Evolutionary conservation across 2,888 invertebrate genomes (phyloP), one percentile per base, ranked within the genome.

Genomic region (Ptycholaimellus sp.): DNA sequence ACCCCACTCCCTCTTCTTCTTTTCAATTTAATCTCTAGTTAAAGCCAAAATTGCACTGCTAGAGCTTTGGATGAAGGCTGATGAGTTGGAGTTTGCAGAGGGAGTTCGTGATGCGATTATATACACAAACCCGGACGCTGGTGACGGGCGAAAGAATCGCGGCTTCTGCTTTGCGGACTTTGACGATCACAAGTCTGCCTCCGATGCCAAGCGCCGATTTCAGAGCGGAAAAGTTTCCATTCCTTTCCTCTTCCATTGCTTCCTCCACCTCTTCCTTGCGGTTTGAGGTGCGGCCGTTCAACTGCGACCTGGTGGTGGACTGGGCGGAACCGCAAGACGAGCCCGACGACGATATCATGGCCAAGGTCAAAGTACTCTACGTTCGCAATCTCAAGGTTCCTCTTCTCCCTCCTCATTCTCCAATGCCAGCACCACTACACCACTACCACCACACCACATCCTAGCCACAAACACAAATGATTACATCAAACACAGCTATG

Each of bases 321-420:
- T 96, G 96, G 96, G 96, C 96, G 39, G 96, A 96, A 68, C 90
- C 93, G 41, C 87, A 93, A 65, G 93, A 93, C 59, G 93, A 96
- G 65, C 93, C 93, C 29, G 90, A 93, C 64, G 82, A 83, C 65
- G 83, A 83, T 65, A 87, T 85, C 42, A 96, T 96, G 93, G 76
- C 83, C 54, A 90, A 93, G 72, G 93, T 93, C 46, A 90, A 93
- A 67, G 93, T 96, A 53, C 70, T 96, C 51, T 96, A 96, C 66
- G 90, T 96, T 45, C 72, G 90, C 58, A 93, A 96, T 66, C 69
- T 96, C 54, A 90, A 87, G 51, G 81, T 85, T 64, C 82, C 87
- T 55, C n/a, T n/a, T n/a, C n/a, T n/a, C n/a, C n/a, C n/a, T n/a
- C n/a, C n/a, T n/a, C n/a, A n/a, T n/a, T n/a, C n/a, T n/a, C n/a